phyloP scores from a whole-genome alignment of 2,888 invertebrate species.

The Lycaena phlaeas region DNA sequence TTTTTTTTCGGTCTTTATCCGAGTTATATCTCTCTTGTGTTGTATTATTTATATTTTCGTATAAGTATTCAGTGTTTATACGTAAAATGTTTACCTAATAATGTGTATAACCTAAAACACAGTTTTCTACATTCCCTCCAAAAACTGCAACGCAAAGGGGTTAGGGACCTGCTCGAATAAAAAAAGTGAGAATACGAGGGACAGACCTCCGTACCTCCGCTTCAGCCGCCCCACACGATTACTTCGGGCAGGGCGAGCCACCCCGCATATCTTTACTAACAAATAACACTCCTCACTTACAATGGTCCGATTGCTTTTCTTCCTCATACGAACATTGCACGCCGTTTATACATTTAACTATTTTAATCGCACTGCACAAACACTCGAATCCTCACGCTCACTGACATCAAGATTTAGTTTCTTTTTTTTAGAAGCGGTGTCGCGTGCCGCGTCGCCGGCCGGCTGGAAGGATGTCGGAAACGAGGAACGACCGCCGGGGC shows the following conservation, averaged over 20 bases:
- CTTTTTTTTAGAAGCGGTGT: constrained; percentile 53
- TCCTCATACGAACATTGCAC: constrained; percentile 74
- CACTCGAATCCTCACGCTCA: constrained; percentile 58
- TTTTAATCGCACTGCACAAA: constrained; percentile 66
- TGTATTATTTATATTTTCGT: not conserved
- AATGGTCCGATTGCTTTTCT: constrained; percentile 69
- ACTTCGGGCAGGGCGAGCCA: constrained; percentile 52
- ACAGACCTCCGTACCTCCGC: constrained; percentile 66
- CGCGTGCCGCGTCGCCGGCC: constrained; percentile 78
- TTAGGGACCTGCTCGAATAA: constrained; percentile 55
- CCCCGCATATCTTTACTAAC: constrained; percentile 57
- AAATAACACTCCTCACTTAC: constrained; percentile 64
- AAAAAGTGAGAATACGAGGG: constrained; percentile 65
- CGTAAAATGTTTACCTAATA: not conserved
- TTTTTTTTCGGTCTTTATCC: constrained; percentile 31
- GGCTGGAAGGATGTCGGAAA: constrained; percentile 70
- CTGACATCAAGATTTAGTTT: constrained; percentile 62
- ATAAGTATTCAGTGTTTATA: not conserved
- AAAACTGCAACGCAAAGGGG: constrained; percentile 61
- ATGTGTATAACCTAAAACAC: constrained; percentile 43
- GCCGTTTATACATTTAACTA: constrained; percentile 68
- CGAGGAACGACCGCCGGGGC: constrained; percentile 74
- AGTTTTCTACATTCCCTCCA: constrained; percentile 62
- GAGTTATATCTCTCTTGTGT: constrained; percentile 9
- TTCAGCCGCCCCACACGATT: constrained; percentile 58